Base-by-base conservation (phyloP, 2,888 invertebrate genomes). In the Schizaphis graminum region DNA sequence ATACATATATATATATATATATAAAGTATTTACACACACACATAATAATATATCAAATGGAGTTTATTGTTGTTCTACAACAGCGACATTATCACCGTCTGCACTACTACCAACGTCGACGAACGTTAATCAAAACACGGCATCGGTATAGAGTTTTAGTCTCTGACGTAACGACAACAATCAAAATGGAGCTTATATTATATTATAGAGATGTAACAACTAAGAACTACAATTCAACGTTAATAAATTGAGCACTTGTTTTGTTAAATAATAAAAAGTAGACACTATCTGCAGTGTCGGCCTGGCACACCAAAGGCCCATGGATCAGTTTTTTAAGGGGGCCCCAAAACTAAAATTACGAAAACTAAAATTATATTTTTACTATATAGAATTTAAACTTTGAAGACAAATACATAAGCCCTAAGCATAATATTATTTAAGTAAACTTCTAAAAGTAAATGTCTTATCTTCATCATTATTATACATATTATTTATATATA, bases 201-300 rank as follows among this genome's bases (percentile, higher is more conserved):
- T n/a, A n/a, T n/a, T 77, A 77, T 35, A 77, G 21, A 8, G 35
- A 77, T 77, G 8, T 35, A 77, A 21, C 77, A 77, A 77, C 35
- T 77, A 24, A 21, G 35, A 77, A 77, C 35, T 77, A 77, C 67
- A 35, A 77, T 8, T 35, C 21, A 35, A 77, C 77, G 77, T 35
- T 77, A 77, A 77, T n/a, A n/a, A n/a, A n/a, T 77, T 77, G 77
- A 35, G 35, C 77, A 77, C 16, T 77, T 77, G 77, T 77, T 77
- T 77, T 77, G 35, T 77, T 35, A 21, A 77, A 77, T 77, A 77
- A 77, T 35, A 35, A 35, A 77, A 21, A 21, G 21, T 77, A 77
- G 21, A 77, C 21, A 77, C 77, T 77, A 77, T 35, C n/a, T n/a
- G n/a, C n/a, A n/a, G n/a, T n/a, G n/a, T n/a, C n/a, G n/a, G n/a